Base-by-base conservation (phyloP, 2,888 invertebrate genomes). In the Entomobrya proxima region DNA sequence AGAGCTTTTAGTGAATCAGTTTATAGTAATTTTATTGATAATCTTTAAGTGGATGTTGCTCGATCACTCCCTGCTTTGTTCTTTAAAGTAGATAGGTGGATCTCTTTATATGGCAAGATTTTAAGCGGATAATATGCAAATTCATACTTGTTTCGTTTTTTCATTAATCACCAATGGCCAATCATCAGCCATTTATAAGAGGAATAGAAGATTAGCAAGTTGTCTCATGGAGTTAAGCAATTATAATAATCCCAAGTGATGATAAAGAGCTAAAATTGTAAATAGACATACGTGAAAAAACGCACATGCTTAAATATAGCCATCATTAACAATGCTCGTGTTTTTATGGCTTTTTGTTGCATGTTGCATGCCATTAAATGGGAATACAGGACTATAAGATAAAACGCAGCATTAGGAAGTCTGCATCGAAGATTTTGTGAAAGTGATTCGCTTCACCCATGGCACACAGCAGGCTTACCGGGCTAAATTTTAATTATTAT, bases 91-190 rank as follows among this genome's bases (percentile, higher is more conserved):
- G 30, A 32, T n/a, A 5, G n/a, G 58, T 6, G 2, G 32, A 61
- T n/a, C 15, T 61, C 30, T n/a, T n/a, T n/a, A n/a, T 30, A 55
- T 35, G n/a, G 77, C 61, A 30, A 77, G 61, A 61, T 61, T 61
- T 76, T 76, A 18, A 76, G 55, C 37, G 18, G 37, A 37, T 52
- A 52, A 58, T 58, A 76, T 77, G 77, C 50, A 61, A 61, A 77
- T 61, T 77, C 58, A 40, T 40, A 9, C 15, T 35, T 55, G 13
- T 75, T n/a, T 18, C 58, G 35, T 30, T 24, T n/a, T 61, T 24
- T 27, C 40, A 58, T 37, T n/a, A 32, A 67, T 37, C 32, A 52
- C 67, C 27, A 6, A 32, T 32, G 32, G 32, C 15, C 37, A n/a
- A 52, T 52, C 27, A 6, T 61, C 61, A 61, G 32, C 15, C 37